These are phyloP conservation scores for Eristalis pertinax DNA, from an alignment of 2,888 invertebrate species.

Conservation along the genomic window DNA sequence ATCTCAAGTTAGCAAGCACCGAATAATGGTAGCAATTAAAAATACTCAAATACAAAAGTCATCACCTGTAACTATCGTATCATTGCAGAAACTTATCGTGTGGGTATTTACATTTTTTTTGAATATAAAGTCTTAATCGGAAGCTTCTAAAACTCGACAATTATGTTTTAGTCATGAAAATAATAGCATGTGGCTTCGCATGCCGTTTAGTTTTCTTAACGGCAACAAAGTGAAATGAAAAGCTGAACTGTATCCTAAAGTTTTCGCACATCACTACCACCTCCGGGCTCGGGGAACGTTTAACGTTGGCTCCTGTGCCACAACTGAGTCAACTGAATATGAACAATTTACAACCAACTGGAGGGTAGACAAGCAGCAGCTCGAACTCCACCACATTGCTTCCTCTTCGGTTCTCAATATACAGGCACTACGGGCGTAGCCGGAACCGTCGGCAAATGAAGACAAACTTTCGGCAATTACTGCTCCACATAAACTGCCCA, in stretches of 20 bases:
- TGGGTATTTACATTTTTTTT: background rate
- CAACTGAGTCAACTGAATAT: conserved; percentile 8
- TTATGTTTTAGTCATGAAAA: conserved; percentile 25
- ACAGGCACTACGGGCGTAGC: background rate
- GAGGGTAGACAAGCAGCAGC: conserved; percentile 23
- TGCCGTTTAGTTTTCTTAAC: conserved; percentile 44
- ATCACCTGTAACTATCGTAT: background rate
- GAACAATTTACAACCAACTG: conserved; percentile 28
- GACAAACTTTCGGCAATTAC: conserved; percentile 70
- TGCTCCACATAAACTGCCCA: conserved; percentile 59
- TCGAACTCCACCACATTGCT: background rate
- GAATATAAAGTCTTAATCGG: background rate
- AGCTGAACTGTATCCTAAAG: conserved; percentile 26
- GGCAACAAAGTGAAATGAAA: conserved; percentile 41
- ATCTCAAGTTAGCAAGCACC: background rate
- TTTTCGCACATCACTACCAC: conserved; percentile 5
- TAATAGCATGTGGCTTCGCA: conserved; percentile 35
- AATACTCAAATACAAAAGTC: background rate
- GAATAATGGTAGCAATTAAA: background rate
- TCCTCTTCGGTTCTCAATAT: conserved; percentile 1
- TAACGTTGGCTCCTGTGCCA: conserved; percentile 30
- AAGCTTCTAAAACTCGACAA: conserved; percentile 2
- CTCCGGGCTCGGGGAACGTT: conserved; percentile 6
- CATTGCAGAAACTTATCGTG: background rate
- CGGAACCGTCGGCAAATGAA: conserved; percentile 55